Conservation (phyloP, 2,888 invertebrate species). For the Gordius sp. region DNA sequence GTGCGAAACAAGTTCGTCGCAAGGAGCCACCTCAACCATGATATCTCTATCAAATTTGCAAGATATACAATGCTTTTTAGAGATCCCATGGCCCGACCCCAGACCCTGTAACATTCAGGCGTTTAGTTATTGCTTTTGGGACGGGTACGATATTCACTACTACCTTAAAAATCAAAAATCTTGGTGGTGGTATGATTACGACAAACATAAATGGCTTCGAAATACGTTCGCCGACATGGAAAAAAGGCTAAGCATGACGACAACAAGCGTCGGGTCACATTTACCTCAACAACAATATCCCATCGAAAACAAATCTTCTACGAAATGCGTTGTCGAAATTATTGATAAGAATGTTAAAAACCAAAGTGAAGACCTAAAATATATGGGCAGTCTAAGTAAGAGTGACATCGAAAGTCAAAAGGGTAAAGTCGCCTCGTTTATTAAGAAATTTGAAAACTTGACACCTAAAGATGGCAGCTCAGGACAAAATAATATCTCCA, state of each 20-base stretch:
- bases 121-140: slow-evolving; percentile 8
- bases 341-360: too few species aligned
- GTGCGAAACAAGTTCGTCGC: too few species aligned
- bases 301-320: background rate
- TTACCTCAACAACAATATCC: background rate
- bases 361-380: too few species aligned
- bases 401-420: too few species aligned
- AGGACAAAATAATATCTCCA: background rate
- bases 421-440: background rate
- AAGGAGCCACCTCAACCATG: too few species aligned
- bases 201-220: background rate
- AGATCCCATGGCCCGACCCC: background rate
- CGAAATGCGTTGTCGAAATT: too few species aligned
- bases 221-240: background rate
- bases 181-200: slow-evolving; percentile 10
- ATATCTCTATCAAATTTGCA: too few species aligned
- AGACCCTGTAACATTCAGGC: slow-evolving; percentile 7
- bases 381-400: too few species aligned
- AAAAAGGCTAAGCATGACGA: background rate
- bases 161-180: slow-evolving; percentile 11
- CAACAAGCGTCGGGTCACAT: background rate
- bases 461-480: too few species aligned
- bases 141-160: slow-evolving; percentile 3
- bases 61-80: slow-evolving; percentile 2
- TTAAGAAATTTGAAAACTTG: background rate